Evolutionary conservation across 2,888 invertebrate species (phyloP), one percentile per base, ranked within the genome.

Genomic region (Gibbula magus): DNA sequence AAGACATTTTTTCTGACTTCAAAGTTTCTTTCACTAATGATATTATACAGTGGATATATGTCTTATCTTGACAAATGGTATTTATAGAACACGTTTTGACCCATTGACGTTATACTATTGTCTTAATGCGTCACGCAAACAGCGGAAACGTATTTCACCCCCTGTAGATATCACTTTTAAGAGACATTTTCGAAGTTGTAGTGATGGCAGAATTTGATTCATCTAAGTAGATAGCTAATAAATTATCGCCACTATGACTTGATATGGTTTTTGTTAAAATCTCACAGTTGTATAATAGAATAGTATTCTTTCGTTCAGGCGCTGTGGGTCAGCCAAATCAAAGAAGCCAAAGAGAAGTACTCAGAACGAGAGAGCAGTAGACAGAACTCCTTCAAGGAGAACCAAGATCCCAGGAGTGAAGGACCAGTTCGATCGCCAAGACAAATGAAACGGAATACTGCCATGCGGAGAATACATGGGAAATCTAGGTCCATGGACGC

Each of bases 271-370:
- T 35, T 35, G 4, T 35, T 35, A 35, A 5, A 45, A 45, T 10
- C 13, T 4, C 5, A 45, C 5, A 7, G 8, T 0, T 78, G n/a
- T 54, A 20, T 70, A n/a, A 67, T 54, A 74, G 81, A 8, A 74
- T 77, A 77, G 77, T 78, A 52, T 81, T 25, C 61, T 51, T 80
- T 74, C 70, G 84, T 86, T 0, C 88, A 94, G 94, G 91, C 91
- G 80, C 91, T 92, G 32, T 94, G 94, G 94, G 88, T 94, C 53
- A 88, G 90, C 29, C 93, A 94, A 84, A 89, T 94, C 78, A 90
- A 93, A 61, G 93, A 94, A 74, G 94, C 94, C 2, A 94, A 94
- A 86, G 94, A 94, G 82, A 93, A 93, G 78, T 94, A 94, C 93
- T 93, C 93, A 81, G 88, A 93, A 74, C 93, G 93, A 3, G 81